These are phyloP conservation scores for Phrynocephalus guinanensis DNA, from an alignment of 2,797 vertebrate genomes.

Conservation along the genomic window DNA sequence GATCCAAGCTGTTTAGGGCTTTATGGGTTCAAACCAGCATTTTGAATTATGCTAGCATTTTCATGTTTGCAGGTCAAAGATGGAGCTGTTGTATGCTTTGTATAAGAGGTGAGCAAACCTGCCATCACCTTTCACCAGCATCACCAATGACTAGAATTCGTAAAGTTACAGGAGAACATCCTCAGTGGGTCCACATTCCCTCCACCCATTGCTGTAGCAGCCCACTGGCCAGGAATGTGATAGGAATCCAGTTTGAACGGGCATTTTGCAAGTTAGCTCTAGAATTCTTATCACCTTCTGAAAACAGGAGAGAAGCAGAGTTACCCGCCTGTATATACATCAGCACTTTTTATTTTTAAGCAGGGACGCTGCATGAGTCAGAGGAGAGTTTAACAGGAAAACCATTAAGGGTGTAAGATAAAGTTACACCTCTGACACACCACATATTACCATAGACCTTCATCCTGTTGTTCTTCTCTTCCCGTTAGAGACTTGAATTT, in stretches of 20 bases:
- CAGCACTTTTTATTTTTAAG: constrained; percentile 14
- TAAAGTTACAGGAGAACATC: too few relatives aligned
- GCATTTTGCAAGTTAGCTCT: background rate
- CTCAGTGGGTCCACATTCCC: too few relatives aligned
- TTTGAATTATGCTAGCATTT: too few relatives aligned
- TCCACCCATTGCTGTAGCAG: too few relatives aligned
- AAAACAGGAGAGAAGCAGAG: background rate
- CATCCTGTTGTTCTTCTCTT: constrained; percentile 60
- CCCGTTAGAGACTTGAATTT: constrained; percentile 64
- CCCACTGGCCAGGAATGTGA: background rate
- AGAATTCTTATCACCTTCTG: background rate
- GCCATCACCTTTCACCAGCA: too few relatives aligned
- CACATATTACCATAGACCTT: constrained; percentile 58
- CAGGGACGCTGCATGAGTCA: constrained; percentile 13
- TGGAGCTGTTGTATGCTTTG: too few relatives aligned
- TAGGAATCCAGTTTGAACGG: background rate
- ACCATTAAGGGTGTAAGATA: constrained; percentile 61
- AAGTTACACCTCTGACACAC: constrained; percentile 57
- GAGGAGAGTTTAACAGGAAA: constrained; percentile 51
- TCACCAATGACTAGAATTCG: too few relatives aligned
- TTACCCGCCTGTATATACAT: background rate
- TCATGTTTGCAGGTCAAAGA: too few relatives aligned
- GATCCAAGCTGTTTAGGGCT: too few relatives aligned
- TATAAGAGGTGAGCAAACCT: too few relatives aligned
- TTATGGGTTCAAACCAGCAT: too few relatives aligned